Percentiles rank a stretch among this genome's conserved stretches.
These are phyloP conservation scores for Zelleria hepariella DNA, from an alignment of 2,888 invertebrate genomes.

Conservation along the genomic window DNA sequence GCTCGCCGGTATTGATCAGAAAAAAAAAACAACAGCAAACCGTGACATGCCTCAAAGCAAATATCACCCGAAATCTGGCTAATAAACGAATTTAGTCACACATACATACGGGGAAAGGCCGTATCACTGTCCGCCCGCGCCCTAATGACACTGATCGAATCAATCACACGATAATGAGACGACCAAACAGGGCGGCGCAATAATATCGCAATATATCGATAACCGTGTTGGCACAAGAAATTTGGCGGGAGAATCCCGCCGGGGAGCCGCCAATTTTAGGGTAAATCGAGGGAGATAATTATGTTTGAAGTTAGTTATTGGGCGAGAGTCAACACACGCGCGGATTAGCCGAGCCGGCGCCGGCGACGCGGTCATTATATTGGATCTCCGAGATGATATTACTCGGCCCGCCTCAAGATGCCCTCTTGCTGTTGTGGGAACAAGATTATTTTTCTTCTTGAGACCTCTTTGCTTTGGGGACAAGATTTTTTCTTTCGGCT, in stretches of 20 bases:
- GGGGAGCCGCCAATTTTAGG: conserved; percentile 61
- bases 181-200: conserved; percentile 65
- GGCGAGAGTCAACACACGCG: conserved; percentile 56
- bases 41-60: no score
- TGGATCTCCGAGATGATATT: background rate
- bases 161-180: conserved; percentile 65
- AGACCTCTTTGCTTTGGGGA: background rate
- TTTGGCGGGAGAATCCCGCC: conserved; percentile 57
- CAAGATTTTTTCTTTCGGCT: background rate
- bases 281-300: conserved; percentile 68
- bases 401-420: background rate
- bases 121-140: background rate
- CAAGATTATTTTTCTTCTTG: background rate
- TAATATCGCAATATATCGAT: conserved; percentile 46
- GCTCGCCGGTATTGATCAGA: no score
- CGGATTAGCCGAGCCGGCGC: conserved; percentile 33
- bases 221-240: conserved; percentile 65
- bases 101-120: background rate
- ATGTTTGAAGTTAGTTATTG: conserved; percentile 71
- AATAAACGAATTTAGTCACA: background rate
- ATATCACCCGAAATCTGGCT: background rate
- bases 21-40: no score
- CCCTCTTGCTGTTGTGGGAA: background rate
- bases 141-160: conserved; percentile 43
- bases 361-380: background rate